Conservation (phyloP, 2,113 vertebrate genomes). For the Oreochromis spilurus region DNA sequence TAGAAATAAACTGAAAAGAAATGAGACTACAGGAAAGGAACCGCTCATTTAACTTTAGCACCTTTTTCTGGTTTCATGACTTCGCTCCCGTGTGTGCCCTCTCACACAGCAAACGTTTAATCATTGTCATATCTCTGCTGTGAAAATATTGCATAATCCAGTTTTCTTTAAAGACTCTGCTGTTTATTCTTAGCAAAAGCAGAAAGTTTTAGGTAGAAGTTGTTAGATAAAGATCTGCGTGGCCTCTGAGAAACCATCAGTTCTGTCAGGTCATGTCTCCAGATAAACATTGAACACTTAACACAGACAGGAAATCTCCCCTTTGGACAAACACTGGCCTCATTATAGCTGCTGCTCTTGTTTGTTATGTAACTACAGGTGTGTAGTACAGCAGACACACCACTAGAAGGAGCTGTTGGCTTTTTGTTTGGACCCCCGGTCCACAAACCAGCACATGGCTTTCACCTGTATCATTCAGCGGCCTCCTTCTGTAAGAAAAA, state of each 20-base stretch:
- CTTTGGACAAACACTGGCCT: neutral
- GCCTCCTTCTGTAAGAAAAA: neutral
- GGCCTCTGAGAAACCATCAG: neutral
- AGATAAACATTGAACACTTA: neutral
- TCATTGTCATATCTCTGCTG: neutral
- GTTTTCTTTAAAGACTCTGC: neutral
- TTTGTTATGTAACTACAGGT: neutral
- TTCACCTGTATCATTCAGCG: neutral
- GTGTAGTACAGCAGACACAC: neutral
- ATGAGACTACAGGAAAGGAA: neutral
- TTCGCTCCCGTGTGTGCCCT: neutral
- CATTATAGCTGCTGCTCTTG: neutral
- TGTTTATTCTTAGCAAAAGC: neutral
- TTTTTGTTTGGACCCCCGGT: neutral
- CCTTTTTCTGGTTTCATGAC: neutral
- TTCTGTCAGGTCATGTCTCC: neutral
- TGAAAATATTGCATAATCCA: neutral
- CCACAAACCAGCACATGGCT: rapidly evolving
- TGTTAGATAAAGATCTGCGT: neutral
- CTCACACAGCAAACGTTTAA: neutral
- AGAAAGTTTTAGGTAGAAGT: neutral
- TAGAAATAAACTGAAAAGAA: neutral
- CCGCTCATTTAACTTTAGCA: neutral
- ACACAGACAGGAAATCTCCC: neutral
- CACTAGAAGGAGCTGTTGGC: neutral